phyloP scores from a whole-genome alignment of 2,113 vertebrate species.

The Indicator maculatus region DNA sequence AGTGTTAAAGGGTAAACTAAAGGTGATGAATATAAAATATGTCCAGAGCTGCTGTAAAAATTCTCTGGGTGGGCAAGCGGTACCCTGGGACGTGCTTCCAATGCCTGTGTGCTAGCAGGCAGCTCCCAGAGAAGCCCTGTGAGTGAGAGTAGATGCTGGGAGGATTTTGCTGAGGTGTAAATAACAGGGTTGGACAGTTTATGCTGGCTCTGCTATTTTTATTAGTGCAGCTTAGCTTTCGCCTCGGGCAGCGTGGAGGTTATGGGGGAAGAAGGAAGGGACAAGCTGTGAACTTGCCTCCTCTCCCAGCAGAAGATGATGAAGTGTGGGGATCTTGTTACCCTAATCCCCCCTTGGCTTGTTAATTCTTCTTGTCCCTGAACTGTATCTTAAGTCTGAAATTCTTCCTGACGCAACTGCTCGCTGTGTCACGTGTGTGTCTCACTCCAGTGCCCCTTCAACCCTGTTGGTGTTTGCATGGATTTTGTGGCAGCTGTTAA shows the following conservation, averaged over 20 bases:
- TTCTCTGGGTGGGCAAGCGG: fast-evolving
- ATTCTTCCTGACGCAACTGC: not conserved
- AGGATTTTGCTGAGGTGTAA: slow-evolving; percentile 53
- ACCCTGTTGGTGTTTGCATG: not conserved
- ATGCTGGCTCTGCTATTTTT: slow-evolving; percentile 40
- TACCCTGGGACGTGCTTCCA: not conserved
- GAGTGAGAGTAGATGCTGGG: not conserved
- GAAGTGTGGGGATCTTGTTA: not conserved
- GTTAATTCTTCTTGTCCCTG: not conserved
- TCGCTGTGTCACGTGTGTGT: not conserved
- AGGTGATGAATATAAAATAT: not conserved
- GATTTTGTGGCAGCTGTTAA: not conserved
- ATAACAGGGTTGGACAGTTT: slow-evolving; percentile 54
- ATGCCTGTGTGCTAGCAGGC: not conserved
- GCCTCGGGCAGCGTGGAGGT: not conserved
- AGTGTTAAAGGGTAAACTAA: not conserved
- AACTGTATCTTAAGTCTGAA: not conserved
- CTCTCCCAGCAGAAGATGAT: not conserved
- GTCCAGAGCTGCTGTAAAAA: not conserved
- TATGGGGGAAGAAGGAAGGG: slow-evolving; percentile 25
- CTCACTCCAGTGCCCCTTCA: not conserved
- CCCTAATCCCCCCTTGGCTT: not conserved
- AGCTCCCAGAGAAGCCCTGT: not conserved
- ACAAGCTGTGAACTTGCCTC: not conserved
- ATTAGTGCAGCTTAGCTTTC: slow-evolving; percentile 12